Percentiles rank a stretch among this genome's conserved stretches.
These are phyloP conservation scores for Pogonus chalceus DNA, from an alignment of 1,140 invertebrate genomes.

Conservation along the genomic window DNA sequence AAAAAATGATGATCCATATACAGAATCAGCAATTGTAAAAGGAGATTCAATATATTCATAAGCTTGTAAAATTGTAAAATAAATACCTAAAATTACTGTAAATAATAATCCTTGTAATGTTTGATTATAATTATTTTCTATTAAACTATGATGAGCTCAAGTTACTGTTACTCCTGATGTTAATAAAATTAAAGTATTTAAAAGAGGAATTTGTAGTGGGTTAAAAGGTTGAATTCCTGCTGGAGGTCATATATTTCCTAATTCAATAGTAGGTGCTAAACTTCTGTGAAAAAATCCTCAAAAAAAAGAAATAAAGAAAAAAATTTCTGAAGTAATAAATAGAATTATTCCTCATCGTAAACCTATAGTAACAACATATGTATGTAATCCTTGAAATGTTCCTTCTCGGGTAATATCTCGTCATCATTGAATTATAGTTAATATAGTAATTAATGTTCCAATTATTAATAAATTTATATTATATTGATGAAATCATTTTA, in stretches of 20 bases:
- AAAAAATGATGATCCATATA: slow-evolving; percentile 59
- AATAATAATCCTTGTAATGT: slow-evolving; percentile 35
- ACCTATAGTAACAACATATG: slow-evolving; percentile 35
- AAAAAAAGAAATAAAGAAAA: slow-evolving; percentile 53
- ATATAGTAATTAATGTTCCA: slow-evolving; percentile 34
- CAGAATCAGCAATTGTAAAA: slow-evolving; percentile 47
- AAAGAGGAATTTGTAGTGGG: slow-evolving; percentile 47
- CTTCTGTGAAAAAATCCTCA: slow-evolving; percentile 55
- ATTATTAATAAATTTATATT: slow-evolving; percentile 36
- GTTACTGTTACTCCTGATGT: slow-evolving; percentile 45
- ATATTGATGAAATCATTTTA: slow-evolving; percentile 41
- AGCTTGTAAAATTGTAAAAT: slow-evolving; percentile 27
- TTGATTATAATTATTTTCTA: slow-evolving; percentile 40
- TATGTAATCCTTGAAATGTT: slow-evolving; percentile 44
- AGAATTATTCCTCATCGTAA: slow-evolving; percentile 49
- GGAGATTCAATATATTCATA: slow-evolving; percentile 37
- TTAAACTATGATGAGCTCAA: slow-evolving; percentile 45
- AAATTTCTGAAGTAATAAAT: slow-evolving; percentile 53
- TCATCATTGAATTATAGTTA: slow-evolving; percentile 51
- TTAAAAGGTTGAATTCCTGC: slow-evolving; percentile 45
- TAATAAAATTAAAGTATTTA: slow-evolving; percentile 51
- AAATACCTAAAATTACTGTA: slow-evolving; percentile 41
- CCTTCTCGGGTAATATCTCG: slow-evolving; percentile 48
- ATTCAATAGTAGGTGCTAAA: slow-evolving; percentile 47
- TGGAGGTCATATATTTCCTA: slow-evolving; percentile 48